Evolutionary conservation across 2,113 vertebrate species (phyloP).

Genomic region (Oryzias melastigma): DNA sequence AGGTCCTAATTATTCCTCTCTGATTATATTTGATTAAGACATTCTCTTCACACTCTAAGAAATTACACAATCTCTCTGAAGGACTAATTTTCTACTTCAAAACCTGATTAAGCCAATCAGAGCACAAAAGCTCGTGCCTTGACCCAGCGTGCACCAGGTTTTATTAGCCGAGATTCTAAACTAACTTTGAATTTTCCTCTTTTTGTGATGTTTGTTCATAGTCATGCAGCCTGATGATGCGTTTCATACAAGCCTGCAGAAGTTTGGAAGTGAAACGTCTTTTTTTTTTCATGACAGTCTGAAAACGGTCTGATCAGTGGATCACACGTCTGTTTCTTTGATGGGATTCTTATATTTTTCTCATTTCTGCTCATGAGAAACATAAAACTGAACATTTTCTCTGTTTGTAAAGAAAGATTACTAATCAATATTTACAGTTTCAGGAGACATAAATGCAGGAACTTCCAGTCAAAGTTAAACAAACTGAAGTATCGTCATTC

Average conservation of each 20-base stretch:
- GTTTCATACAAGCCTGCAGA: slow-evolving; percentile 23
- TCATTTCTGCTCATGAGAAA: too few relatives aligned
- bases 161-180: slow-evolving; percentile 59
- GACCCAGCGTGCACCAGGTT: slow-evolving; percentile 66
- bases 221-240: slow-evolving; percentile 34
- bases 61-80: slow-evolving; percentile 66
- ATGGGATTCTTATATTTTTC: too few relatives aligned
- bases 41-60: slow-evolving; percentile 67
- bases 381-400: too few relatives aligned
- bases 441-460: too few relatives aligned
- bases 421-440: too few relatives aligned
- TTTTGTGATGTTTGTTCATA: slow-evolving; percentile 26
- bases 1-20: slow-evolving; percentile 60
- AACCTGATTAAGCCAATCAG: slow-evolving; percentile 74
- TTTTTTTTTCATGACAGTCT: too few relatives aligned
- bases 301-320: too few relatives aligned
- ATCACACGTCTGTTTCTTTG: too few relatives aligned
- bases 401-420: too few relatives aligned
- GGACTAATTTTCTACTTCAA: slow-evolving; percentile 73
- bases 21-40: slow-evolving; percentile 72
- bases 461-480: too few relatives aligned
- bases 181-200: slow-evolving; percentile 60
- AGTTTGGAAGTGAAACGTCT: slow-evolving; percentile 4
- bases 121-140: slow-evolving; percentile 65
- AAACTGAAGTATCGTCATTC: too few relatives aligned